Evolutionary conservation across 2,797 vertebrate genomes (phyloP), one percentile per base, ranked within the genome.

Genomic region (Lacerta bilineata): DNA sequence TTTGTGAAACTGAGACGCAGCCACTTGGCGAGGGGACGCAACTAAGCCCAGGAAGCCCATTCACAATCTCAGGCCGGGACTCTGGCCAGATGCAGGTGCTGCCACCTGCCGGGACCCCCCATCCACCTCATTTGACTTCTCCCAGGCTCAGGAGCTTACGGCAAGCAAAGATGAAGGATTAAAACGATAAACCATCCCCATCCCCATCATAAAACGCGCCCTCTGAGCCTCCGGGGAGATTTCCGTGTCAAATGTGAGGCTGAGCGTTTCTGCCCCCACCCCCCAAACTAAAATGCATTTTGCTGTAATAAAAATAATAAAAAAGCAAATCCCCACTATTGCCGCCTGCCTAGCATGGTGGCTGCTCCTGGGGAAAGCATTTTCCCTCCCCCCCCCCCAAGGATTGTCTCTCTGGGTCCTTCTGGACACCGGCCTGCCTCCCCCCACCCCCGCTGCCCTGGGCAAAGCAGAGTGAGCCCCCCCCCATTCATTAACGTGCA

Each of bases 21-120:
- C 13, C 0, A 0, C 2, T 46, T 0, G 0, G 77, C 46, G 6
- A 39, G 66, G 27, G 6, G 8, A 20, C 15, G 27, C 4, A 1
- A 50, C 36, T 6, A 33, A 4, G 43, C 17, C 50, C 25, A 5
- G 85, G 17, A n/a, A 46, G 36, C 8, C 23, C 5, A 20, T n/a
- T 4, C 9, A 17, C 13, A 2, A 25, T 76, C 68, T 27, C 25
- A 69, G 29, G 25, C 68, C 3, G 27, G 71, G n/a, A 55, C 46
- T 50, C 69, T 33, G n/a, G 69, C 69, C 17, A 5, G 69, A 72
- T 5, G 66, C 50, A 10, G 13, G 17, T n/a, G 82, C 50, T 64
- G 18, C 50, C 39, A 4, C 15, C 20, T 2, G 27, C 29, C 8
- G 0, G n/a, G 23, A 0, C 36, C 43, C 0, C 3, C 3, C 2